A percentile compares a stretch with the other conserved stretches of the same genome.
Conservation (phyloP, 2,113 vertebrate species). For the Cynopterus brachyotis region DNA sequence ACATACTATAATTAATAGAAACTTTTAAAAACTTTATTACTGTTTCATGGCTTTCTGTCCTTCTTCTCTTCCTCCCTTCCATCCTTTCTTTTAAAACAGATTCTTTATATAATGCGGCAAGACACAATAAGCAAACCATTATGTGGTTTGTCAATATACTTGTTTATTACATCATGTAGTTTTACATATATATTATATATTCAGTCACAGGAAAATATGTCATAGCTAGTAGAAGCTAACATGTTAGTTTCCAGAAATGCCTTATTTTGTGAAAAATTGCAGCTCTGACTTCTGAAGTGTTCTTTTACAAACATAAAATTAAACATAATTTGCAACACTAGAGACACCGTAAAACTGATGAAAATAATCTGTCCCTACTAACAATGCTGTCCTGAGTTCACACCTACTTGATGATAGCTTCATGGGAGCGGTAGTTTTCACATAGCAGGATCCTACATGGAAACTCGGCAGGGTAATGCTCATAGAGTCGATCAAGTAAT, state of each 20-base stretch:
- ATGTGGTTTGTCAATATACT: background rate
- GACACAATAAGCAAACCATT: background rate
- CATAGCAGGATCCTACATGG: constrained; percentile 99
- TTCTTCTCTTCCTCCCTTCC: background rate
- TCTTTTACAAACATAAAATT: constrained; percentile 37
- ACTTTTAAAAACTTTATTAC: background rate
- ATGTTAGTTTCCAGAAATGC: background rate
- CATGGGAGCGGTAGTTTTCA: constrained; percentile 99
- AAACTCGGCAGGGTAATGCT: constrained; percentile 97
- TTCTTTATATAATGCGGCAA: background rate
- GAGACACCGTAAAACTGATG: background rate
- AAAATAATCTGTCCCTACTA: background rate
- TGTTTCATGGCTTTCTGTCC: background rate
- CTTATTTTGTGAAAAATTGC: constrained; percentile 6
- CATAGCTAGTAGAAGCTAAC: background rate
- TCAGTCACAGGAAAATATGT: background rate
- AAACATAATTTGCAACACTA: background rate
- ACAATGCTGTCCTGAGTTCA: constrained; percentile 66
- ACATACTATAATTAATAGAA: background rate
- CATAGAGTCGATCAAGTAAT: constrained; percentile 96
- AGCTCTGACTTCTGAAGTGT: background rate
- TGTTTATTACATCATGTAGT: background rate
- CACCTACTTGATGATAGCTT: constrained; percentile 99
- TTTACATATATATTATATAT: background rate
- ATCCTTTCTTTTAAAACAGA: background rate